A percentile compares a stretch with the other conserved stretches of the same genome.
Evolutionary conservation across 2,888 invertebrate species (phyloP).

Genomic region (Euclidia mi): DNA sequence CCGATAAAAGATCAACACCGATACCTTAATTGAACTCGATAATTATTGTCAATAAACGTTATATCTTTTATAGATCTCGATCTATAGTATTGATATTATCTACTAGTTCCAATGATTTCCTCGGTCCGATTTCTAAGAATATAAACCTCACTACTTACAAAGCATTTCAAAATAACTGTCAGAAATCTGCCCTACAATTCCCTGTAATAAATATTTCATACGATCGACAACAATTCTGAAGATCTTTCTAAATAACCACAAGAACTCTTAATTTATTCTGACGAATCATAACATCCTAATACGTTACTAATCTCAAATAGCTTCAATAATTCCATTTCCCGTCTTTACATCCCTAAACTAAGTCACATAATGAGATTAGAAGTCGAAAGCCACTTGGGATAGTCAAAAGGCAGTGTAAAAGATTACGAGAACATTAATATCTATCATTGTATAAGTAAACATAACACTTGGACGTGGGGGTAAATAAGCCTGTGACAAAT

Average conservation of each 20-base stretch:
- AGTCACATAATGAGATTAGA: neutral
- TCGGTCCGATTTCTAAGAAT: slow-evolving; percentile 33
- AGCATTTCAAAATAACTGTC: too few relatives aligned
- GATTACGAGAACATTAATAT: slow-evolving; percentile 74
- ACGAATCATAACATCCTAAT: too few relatives aligned
- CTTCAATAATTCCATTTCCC: too few relatives aligned
- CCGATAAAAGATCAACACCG: slow-evolving; percentile 39
- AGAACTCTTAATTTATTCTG: too few relatives aligned
- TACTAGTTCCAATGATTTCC: slow-evolving; percentile 16
- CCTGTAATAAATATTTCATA: too few relatives aligned
- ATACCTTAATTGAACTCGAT: slow-evolving; percentile 49
- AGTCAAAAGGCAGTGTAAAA: slow-evolving; percentile 42
- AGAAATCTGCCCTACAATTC: too few relatives aligned
- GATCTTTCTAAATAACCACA: too few relatives aligned
- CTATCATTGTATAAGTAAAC: slow-evolving; percentile 74
- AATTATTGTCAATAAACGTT: slow-evolving; percentile 49
- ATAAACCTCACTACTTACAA: slow-evolving; percentile 1
- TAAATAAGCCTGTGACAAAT: slow-evolving; percentile 85
- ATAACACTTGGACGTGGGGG: slow-evolving; percentile 63
- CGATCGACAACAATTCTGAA: too few relatives aligned
- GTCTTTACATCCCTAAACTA: too few relatives aligned
- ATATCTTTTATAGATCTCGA: slow-evolving; percentile 39
- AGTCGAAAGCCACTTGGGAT: slow-evolving; percentile 23
- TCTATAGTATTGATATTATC: slow-evolving; percentile 24
- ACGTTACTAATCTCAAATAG: too few relatives aligned